These are phyloP conservation scores for Hydropsyche tenuis DNA, from an alignment of 1,140 invertebrate species.

Conservation along the genomic window DNA sequence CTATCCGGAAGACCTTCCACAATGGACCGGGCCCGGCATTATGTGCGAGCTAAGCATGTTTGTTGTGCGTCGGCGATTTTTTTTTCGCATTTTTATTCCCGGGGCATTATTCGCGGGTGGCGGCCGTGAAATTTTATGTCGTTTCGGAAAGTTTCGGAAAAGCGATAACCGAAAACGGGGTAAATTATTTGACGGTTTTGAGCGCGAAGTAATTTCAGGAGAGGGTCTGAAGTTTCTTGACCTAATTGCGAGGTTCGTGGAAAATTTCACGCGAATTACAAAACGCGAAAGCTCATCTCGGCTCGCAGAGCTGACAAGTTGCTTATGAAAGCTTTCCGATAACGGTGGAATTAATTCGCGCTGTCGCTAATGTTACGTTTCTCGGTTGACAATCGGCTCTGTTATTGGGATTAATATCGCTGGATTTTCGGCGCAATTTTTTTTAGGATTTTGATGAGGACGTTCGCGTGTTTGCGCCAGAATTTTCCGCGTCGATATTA, in stretches of 20 bases:
- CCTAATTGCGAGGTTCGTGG: constrained; percentile 3
- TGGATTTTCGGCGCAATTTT: no score
- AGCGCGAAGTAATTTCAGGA: constrained; percentile 5
- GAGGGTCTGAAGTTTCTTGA: neutral
- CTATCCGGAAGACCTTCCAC: neutral
- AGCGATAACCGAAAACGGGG: constrained; percentile 11
- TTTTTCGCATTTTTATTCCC: neutral
- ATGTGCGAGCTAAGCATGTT: neutral
- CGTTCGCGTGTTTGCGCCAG: no score
- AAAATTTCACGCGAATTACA: neutral
- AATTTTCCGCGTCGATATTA: constrained; percentile 16
- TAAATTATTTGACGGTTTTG: constrained; percentile 9
- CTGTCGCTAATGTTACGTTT: neutral
- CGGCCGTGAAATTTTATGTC: constrained; percentile 6
- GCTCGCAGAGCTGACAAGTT: neutral
- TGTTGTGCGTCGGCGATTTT: neutral
- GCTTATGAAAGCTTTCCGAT: neutral
- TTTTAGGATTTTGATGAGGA: no score
- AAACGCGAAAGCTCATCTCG: neutral
- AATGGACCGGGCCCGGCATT: neutral
- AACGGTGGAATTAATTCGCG: neutral
- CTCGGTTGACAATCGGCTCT: neutral
- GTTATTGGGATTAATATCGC: neutral
- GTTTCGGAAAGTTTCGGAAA: constrained; percentile 1
- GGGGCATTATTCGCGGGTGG: neutral